Evolutionary conservation across 1,140 invertebrate genomes (phyloP), one percentile per base, ranked within the genome.

Genomic region (Drosophila sp.): DNA sequence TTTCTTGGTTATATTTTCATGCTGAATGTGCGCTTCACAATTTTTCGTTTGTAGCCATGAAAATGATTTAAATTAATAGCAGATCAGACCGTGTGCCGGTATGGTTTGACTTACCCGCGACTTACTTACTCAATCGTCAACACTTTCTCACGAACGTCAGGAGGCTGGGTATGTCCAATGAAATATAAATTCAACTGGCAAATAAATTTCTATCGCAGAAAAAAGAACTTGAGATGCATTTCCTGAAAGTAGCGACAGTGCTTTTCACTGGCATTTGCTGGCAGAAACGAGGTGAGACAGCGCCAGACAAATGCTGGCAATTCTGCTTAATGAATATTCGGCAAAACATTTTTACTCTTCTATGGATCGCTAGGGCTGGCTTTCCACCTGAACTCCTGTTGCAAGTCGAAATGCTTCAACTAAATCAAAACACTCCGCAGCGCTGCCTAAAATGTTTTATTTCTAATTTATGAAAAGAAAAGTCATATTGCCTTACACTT

Each of bases 181-280:
- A 90, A 78, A 36, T 58, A 50, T 1, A 90, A 25, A 6, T 76
- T 59, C 18, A 90, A 21, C 11, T 73, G 48, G 2, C 25, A 58
- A 25, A 90, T 40, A 16, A 51, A 43, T 18, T 34, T 54, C 27
- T 69, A 67, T 50, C 79, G 72, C 11, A 73, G 41, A 40, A 90
- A 90, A 36, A 90, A 77, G 34, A 87, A 87, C 18, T 53, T 70
- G 0, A 77, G 29, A 54, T 90, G 89, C 48, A 87, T 78, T 11
- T 62, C 46, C 4, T 51, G 63, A 53, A 90, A 90, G 50, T 78
- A 90, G 2, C 41, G 27, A 0, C 58, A 21, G 5, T 76, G 58
- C 34, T 81, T 71, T 13, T 79, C 38, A 0, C 18, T 76, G 18
- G 77, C 79, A 16, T 70, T 80, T 9, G 41, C 11, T 25, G 34